phyloP scores from a whole-genome alignment of 1,140 invertebrate species.

The Hesperophylax magnus region DNA sequence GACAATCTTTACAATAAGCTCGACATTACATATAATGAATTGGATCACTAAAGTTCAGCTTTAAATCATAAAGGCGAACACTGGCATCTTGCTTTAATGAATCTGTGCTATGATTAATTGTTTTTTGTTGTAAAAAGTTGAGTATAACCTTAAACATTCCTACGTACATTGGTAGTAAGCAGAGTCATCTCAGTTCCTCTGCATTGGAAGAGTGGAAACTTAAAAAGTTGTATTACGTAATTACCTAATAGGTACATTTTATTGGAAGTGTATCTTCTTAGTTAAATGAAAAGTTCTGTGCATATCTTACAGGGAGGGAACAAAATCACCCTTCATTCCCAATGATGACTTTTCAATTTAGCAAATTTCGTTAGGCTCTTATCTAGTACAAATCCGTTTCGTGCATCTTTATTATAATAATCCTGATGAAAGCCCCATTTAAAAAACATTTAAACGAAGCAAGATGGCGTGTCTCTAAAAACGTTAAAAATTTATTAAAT shows the following conservation, averaged over 20 bases:
- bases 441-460: background rate
- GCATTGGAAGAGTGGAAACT: too few species aligned
- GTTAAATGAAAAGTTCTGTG: background rate
- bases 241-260: too few species aligned
- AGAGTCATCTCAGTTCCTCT: too few species aligned
- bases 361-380: constrained; percentile 40
- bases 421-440: constrained; percentile 16
- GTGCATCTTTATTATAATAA: background rate
- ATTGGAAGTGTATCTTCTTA: too few species aligned
- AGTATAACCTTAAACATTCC: too few species aligned
- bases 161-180: too few species aligned
- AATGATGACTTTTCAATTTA: constrained; percentile 56
- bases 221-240: too few species aligned
- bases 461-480: constrained; percentile 15
- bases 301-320: background rate
- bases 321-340: constrained; percentile 24
- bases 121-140: too few species aligned
- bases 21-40: background rate
- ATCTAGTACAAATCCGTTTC: background rate
- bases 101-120: too few species aligned
- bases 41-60: constrained; percentile 8
- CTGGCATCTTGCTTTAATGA: constrained; percentile 1
- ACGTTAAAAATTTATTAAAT: background rate
- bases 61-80: constrained; percentile 14
- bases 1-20: constrained; percentile 20